These are phyloP conservation scores for Euphonia xanthogaster DNA, from an alignment of 2,797 vertebrate species.

Conservation along the genomic window DNA sequence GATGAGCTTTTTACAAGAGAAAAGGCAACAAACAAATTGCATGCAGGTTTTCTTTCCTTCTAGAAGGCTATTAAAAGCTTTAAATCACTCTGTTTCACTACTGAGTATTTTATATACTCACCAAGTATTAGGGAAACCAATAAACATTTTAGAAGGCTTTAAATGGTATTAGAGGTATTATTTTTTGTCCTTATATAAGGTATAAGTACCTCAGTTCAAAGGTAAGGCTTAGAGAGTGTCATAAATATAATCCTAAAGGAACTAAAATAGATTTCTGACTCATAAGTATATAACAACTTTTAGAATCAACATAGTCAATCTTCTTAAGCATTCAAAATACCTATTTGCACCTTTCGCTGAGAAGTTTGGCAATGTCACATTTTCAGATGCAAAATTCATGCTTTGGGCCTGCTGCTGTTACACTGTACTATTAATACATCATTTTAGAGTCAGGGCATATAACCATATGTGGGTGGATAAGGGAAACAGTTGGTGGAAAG, in stretches of 20 bases:
- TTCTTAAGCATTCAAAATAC: neutral
- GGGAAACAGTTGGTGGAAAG: neutral
- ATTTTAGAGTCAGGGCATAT: neutral
- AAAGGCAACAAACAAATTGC: neutral
- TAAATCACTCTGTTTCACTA: neutral
- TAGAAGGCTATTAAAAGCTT: neutral
- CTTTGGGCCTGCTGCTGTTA: neutral
- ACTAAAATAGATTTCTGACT: constrained; percentile 48
- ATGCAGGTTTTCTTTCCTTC: neutral
- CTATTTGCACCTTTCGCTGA: neutral
- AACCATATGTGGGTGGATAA: neutral
- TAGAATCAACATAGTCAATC: neutral
- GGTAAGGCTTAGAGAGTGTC: constrained; percentile 35
- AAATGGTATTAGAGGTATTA: constrained; percentile 56
- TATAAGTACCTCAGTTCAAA: constrained; percentile 51
- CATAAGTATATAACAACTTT: neutral
- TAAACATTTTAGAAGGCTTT: constrained; percentile 64
- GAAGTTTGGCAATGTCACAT: neutral
- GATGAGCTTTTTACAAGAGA: neutral
- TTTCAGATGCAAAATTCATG: neutral
- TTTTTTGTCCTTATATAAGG: constrained; percentile 50
- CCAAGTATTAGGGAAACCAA: constrained; percentile 48
- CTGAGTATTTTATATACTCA: constrained; percentile 43
- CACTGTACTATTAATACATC: neutral
- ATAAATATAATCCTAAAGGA: constrained; percentile 51